These are phyloP conservation scores for Lasius fuliginosus DNA, from an alignment of 2,888 invertebrate genomes.

Conservation along the genomic window DNA sequence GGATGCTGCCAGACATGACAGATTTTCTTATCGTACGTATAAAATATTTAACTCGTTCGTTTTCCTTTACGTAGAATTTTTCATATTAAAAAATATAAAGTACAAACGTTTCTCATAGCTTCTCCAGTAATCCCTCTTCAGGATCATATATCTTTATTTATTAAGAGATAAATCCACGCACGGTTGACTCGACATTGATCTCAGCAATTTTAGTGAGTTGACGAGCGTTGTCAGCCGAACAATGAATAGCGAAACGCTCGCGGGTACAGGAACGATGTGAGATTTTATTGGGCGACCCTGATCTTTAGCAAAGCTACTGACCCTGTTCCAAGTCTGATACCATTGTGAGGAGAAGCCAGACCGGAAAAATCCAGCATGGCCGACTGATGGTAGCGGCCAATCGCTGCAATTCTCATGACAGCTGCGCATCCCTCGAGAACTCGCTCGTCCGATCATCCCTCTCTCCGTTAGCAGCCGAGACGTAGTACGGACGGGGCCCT, in stretches of 20 bases:
- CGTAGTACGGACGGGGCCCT: constrained; percentile 75
- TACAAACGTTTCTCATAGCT: not conserved
- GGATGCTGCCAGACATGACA: not conserved
- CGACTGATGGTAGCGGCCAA: constrained; percentile 79
- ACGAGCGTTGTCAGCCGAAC: constrained; percentile 29
- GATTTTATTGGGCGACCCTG: constrained; percentile 59
- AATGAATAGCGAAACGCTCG: constrained; percentile 37
- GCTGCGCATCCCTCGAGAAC: constrained; percentile 84
- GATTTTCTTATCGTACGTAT: constrained; percentile 6
- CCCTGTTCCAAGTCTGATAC: constrained; percentile 68
- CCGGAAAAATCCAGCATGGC: constrained; percentile 86
- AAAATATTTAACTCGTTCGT: not conserved
- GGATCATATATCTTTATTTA: not conserved
- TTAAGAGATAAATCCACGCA: constrained; percentile 1
- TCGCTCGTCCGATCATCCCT: constrained; percentile 67
- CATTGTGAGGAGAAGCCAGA: constrained; percentile 83
- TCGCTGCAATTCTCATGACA: constrained; percentile 81
- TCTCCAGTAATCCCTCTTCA: not conserved
- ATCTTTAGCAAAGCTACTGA: constrained; percentile 53
- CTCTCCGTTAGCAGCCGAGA: constrained; percentile 58
- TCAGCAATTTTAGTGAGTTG: constrained; percentile 9
- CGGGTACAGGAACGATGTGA: constrained; percentile 20
- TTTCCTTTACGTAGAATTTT: not conserved
- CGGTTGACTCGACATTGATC: constrained; percentile 25
- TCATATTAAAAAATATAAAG: not conserved